A percentile compares a stretch with the other conserved stretches of the same genome.
Evolutionary conservation across 2,797 vertebrate species (phyloP).

Genomic region (Gouania willdenowi): DNA sequence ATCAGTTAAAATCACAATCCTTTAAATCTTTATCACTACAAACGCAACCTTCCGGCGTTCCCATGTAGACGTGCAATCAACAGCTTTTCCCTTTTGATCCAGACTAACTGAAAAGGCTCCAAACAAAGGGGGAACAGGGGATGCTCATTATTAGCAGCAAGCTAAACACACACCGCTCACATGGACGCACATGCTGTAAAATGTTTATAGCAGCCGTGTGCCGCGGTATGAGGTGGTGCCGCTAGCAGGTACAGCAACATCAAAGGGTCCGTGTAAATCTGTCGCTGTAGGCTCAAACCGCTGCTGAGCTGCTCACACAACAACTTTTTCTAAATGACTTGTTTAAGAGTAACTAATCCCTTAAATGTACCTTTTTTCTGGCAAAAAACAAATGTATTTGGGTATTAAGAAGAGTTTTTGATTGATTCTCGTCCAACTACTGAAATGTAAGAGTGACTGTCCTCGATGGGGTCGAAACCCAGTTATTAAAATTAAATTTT

Average conservation of each 20-base stretch:
- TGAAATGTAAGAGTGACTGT: no score
- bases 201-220: conserved; percentile 12
- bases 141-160: not conserved
- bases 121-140: no score
- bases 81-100: not conserved
- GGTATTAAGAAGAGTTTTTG: no score
- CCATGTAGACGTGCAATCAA: not conserved
- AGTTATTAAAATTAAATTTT: no score
- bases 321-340: no score
- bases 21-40: not conserved
- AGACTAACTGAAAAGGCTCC: not conserved
- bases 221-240: no score
- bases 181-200: conserved; percentile 1
- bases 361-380: no score
- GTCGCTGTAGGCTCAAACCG: conserved; percentile 4
- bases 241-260: conserved; percentile 27
- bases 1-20: conserved; percentile 10
- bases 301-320: conserved; percentile 6
- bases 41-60: conserved; percentile 9
- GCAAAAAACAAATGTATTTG: no score
- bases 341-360: no score
- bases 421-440: no score
- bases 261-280: conserved; percentile 17
- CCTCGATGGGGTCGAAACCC: no score
- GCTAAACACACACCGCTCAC: not conserved